Evolutionary conservation across 2,113 vertebrate genomes (phyloP), one percentile per base, ranked within the genome.

Genomic region (Phyllopteryx taeniolatus): DNA sequence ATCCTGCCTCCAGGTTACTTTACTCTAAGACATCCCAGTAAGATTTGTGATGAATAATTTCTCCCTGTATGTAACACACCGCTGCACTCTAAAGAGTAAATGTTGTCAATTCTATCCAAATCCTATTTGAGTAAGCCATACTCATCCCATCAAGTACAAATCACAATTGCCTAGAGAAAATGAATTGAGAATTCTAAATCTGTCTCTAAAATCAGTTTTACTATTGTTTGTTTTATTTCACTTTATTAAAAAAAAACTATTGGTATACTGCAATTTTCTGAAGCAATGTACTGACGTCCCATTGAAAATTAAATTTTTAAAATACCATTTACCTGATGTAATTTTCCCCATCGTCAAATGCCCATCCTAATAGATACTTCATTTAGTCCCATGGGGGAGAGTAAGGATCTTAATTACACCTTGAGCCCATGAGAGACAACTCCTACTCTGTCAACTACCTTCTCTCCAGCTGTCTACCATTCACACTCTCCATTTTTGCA

Each of bases 401-500:
- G 35, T 3, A 39, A 2, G 6, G 35, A 39, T 39, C 35, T 39
- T 39, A 39, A 39, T 39, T 39, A 6, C 35, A 5, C 2, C 12
- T 27, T 27, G 27, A 27, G 27, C 1, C 27, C 27, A 27, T 27
- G 27, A 51, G 5, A 35, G 14, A 42, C 19, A 10, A 20, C 7
- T 17, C 1, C 62, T 27, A 27, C 60, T 27, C 27, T 1, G 27
- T 27, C 27, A 27, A 27, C 27, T 1, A 3, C 35, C 35, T 39
- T 39, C 53, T 73, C 4, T 70, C 42, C 42, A n/a, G 60, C 73
- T 72, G 39, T 74, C 76, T 76, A 75, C 72, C 77, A 69, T 75
- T 79, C 74, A 51, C 57, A 51, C 78, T 74, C 79, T 81, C 79
- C 77, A 76, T 82, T 68, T 75, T 73, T 72, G 78, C 70, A 85